These are phyloP conservation scores for Drosophila athabasca DNA, from an alignment of 1,140 invertebrate genomes.

Conservation along the genomic window DNA sequence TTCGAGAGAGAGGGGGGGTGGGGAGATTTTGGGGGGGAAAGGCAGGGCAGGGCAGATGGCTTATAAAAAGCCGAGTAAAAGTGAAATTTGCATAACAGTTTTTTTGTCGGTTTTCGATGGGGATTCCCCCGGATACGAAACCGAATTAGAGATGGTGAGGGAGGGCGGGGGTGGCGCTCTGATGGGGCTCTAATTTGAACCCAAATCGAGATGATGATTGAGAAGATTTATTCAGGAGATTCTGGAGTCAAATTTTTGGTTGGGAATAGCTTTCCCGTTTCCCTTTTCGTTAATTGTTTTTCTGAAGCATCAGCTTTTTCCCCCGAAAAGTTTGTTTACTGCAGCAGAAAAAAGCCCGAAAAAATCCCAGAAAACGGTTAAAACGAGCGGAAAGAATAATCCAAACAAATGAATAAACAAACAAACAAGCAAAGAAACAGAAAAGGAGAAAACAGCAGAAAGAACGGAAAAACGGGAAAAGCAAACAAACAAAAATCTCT, in stretches of 20 bases:
- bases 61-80: constrained; percentile 44
- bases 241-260: no score
- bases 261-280: no score
- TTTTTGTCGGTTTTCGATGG: background rate
- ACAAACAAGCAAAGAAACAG: constrained; percentile 26
- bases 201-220: background rate
- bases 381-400: constrained; percentile 18
- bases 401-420: constrained; percentile 3
- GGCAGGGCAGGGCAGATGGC: constrained; percentile 33
- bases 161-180: no score
- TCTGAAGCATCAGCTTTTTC: background rate
- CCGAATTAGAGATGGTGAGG: no score
- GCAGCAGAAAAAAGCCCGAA: constrained; percentile 40
- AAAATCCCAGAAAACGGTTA: background rate
- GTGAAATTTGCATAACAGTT: constrained; percentile 51
- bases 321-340: constrained; percentile 43
- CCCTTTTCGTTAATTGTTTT: no score
- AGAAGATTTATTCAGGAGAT: no score
- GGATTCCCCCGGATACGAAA: background rate
- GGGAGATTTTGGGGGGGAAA: no score
- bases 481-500: constrained; percentile 34
- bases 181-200: background rate
- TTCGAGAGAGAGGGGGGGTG: background rate
- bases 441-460: no score
- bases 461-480: no score